phyloP scores from a whole-genome alignment of 2,888 invertebrate species.

The Metopia argyrocephala region DNA sequence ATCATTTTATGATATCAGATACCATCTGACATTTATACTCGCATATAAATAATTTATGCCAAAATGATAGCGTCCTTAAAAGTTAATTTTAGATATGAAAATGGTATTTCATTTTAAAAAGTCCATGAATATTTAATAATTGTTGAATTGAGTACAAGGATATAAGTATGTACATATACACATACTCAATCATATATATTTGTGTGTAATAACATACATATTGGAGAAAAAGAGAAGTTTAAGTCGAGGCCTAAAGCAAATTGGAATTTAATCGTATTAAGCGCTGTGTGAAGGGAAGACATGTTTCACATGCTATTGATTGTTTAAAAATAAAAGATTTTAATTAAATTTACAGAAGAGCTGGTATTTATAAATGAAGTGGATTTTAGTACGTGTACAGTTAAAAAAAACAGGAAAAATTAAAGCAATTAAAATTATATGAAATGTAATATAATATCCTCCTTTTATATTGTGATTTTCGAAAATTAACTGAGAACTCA shows the following conservation, averaged over 20 bases:
- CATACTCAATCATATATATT: not conserved
- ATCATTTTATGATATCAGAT: slow-evolving; percentile 26
- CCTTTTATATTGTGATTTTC: too few species aligned
- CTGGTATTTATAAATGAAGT: not conserved
- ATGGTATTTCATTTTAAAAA: not conserved
- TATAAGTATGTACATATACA: not conserved
- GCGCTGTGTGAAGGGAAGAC: not conserved
- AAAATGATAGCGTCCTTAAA: slow-evolving; percentile 43
- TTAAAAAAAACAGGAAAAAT: too few species aligned
- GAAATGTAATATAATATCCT: too few species aligned
- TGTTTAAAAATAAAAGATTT: not conserved
- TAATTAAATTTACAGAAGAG: not conserved
- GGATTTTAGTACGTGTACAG: too few species aligned
- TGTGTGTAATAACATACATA: not conserved
- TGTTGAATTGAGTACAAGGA: not conserved
- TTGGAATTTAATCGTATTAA: not conserved
- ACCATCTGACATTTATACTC: slow-evolving; percentile 26
- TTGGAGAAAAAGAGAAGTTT: not conserved
- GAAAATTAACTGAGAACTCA: too few species aligned
- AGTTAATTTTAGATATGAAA: slow-evolving; percentile 60
- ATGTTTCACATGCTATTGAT: not conserved
- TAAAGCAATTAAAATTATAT: too few species aligned
- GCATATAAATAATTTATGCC: slow-evolving; percentile 44
- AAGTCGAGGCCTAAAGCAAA: not conserved
- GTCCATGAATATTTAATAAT: slow-evolving; percentile 45